Base-by-base conservation (phyloP, 2,113 vertebrate species). In the rabbit (Oryctolagus cuniculus) region DNA sequence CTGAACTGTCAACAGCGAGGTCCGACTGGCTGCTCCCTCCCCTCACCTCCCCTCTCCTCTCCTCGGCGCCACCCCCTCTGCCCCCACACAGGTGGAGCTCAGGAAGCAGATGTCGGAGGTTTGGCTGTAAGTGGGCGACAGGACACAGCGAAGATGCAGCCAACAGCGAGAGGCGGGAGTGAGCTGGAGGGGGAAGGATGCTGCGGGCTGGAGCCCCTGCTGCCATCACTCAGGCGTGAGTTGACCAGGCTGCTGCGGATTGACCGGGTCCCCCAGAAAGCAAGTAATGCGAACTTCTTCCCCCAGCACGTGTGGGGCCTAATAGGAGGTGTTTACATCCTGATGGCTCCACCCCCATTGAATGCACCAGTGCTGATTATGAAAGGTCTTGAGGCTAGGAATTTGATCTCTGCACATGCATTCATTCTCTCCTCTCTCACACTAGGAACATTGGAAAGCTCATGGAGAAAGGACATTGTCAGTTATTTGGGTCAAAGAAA, bases 61-160 rank as follows among this genome's bases (percentile, higher is more conserved):
- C 53, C 3, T 29, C 78, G 7, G 17, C 1, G 2, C 53, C 44
- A 25, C 49, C 27, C 34, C 7, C 0, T 17, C 44, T 17, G 0
- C 70, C 69, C 67, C 90, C 36, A 36, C 0, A 0, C 31, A 8
- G 53, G 84, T 36, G 34, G 34, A 58, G 58, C 84, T 91, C 2
- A 16, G 82, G 44, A 93, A 90, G 61, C 19, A 29, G 22, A 44
- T 24, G 38, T 51, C 25, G n/a, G 93, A 82, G 82, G 29, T 69
- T 67, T 66, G 53, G 25, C 38, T 80, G 16, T 49, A 11, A 4
- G 63, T 63, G 72, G 63, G 29, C 4, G 55, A 70, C 31, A 63
- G 89, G 72, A 81, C 72, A 10, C 15, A 1, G 17, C 10, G 24
- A 64, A 55, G 38, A 70, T 21, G n/a, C 5, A 2, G 12, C 79